Conservation (phyloP, 2,113 vertebrate species). For the Oryzias javanicus region DNA sequence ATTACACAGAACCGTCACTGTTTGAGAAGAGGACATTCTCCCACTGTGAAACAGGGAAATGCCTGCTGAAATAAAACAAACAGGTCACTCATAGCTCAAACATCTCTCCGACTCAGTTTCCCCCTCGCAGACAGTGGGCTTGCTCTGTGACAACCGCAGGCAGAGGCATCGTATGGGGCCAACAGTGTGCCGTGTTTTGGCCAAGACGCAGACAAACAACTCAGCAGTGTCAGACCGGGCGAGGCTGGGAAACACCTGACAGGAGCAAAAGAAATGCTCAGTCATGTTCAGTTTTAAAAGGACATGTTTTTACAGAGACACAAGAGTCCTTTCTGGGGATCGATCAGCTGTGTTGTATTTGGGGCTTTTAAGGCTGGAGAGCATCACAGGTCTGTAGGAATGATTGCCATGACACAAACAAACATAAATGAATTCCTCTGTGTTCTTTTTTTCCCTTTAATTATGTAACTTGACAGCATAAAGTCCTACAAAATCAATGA, state of each 20-base stretch:
- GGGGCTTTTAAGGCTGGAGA: not conserved
- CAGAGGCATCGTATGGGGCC: slow-evolving; percentile 4
- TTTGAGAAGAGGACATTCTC: slow-evolving; percentile 21
- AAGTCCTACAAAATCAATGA: not conserved
- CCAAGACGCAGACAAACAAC: slow-evolving; percentile 9
- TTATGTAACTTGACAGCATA: slow-evolving; percentile 4
- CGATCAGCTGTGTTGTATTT: not conserved
- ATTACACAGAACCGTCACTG: slow-evolving; percentile 33
- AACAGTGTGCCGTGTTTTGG: slow-evolving; percentile 10
- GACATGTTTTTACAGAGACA: slow-evolving; percentile 15
- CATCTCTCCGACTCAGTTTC: slow-evolving; percentile 16
- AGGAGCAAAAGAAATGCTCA: not conserved
- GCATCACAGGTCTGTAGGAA: slow-evolving; percentile 4
- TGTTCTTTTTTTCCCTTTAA: not conserved
- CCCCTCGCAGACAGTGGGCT: slow-evolving; percentile 31
- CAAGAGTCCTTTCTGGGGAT: not conserved
- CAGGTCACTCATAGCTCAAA: slow-evolving; percentile 38
- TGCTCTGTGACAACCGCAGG: slow-evolving; percentile 5
- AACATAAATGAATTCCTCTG: not conserved
- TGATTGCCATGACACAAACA: not conserved
- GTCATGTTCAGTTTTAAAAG: slow-evolving; percentile 7
- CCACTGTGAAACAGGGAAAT: slow-evolving; percentile 41
- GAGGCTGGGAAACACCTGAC: slow-evolving; percentile 17
- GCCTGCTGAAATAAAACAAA: slow-evolving; percentile 55
- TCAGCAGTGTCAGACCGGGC: not conserved